A percentile compares a stretch with the other conserved stretches of the same genome.
phyloP scores from a whole-genome alignment of 2,888 invertebrate genomes.

The Protonemura montana region DNA sequence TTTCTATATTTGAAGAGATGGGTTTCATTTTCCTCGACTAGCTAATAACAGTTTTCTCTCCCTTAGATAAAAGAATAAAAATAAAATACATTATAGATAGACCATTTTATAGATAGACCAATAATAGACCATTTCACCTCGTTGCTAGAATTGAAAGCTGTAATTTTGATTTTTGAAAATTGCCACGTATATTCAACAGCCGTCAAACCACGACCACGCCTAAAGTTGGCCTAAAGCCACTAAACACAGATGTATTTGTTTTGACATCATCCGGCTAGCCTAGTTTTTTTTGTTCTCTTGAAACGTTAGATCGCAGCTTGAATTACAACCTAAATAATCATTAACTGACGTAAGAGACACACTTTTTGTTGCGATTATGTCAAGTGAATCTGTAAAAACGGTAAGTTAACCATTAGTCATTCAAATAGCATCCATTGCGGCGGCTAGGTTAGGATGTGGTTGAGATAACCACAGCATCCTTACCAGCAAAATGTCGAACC shows the following conservation, averaged over 20 bases:
- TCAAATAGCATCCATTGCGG: constrained; percentile 18
- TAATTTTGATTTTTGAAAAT: constrained; percentile 8
- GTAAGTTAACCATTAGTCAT: constrained; percentile 59
- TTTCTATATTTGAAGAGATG: too few species aligned
- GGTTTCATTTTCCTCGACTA: too few species aligned
- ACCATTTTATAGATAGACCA: too few species aligned
- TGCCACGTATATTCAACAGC: constrained; percentile 18
- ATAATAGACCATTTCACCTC: background rate
- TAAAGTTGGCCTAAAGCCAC: background rate
- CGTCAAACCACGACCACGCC: constrained; percentile 28
- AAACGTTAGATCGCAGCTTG: background rate
- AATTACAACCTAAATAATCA: constrained; percentile 2
- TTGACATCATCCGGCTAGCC: background rate
- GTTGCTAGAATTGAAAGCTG: background rate
- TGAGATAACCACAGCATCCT: background rate
- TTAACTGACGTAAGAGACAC: constrained; percentile 26
- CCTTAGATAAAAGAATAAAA: too few species aligned
- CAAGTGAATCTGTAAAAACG: constrained; percentile 68
- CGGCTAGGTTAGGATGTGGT: constrained; percentile 40
- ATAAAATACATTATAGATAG: too few species aligned
- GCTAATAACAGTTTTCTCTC: too few species aligned
- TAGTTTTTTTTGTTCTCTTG: background rate
- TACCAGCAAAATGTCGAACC: background rate
- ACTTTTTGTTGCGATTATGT: constrained; percentile 58
- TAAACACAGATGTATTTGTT: constrained; percentile 12